A percentile compares a stretch with the other conserved stretches of the same genome.
These are phyloP conservation scores for Opisthograptis luteolata DNA, from an alignment of 2,888 invertebrate genomes.

Conservation along the genomic window DNA sequence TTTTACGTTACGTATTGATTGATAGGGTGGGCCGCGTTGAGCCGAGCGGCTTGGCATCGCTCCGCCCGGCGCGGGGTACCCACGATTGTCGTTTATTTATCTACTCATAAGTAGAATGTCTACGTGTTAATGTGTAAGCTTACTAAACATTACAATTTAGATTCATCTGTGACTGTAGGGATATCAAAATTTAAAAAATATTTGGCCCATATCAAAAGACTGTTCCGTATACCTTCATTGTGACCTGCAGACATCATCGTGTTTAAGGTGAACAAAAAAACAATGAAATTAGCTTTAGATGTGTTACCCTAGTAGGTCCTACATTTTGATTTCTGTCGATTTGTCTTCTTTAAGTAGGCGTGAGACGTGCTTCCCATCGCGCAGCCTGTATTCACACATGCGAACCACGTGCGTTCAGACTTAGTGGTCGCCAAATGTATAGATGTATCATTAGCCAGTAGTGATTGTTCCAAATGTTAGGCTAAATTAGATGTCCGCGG, in stretches of 20 bases:
- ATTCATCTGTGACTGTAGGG: slow-evolving; percentile 77
- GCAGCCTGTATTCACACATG: slow-evolving; percentile 38
- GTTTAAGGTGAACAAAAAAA: slow-evolving; percentile 59
- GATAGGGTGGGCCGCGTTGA: slow-evolving; percentile 16
- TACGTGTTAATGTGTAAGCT: slow-evolving; percentile 61
- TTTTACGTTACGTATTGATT: slow-evolving; percentile 22
- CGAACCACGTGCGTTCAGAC: slow-evolving; percentile 71
- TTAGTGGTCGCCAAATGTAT: slow-evolving; percentile 83
- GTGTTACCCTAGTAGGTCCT: slow-evolving; percentile 60
- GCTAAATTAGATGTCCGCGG: slow-evolving; percentile 71
- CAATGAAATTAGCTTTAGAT: slow-evolving; percentile 65
- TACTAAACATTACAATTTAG: slow-evolving; percentile 65
- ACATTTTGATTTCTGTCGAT: slow-evolving; percentile 65
- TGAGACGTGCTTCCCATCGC: slow-evolving; percentile 19
- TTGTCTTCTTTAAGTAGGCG: slow-evolving; percentile 46
- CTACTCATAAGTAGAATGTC: slow-evolving; percentile 58
- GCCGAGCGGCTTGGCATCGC: slow-evolving; percentile 7
- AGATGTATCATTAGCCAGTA: slow-evolving; percentile 81
- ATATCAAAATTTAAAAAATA: slow-evolving; percentile 79
- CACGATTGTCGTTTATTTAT: slow-evolving; percentile 37
- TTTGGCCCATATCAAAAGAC: slow-evolving; percentile 88
- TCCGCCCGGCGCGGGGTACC: slow-evolving; percentile 11
- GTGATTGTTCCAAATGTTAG: slow-evolving; percentile 83
- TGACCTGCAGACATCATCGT: slow-evolving; percentile 68
- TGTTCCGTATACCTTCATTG: slow-evolving; percentile 87